phyloP scores from a whole-genome alignment of 2,113 vertebrate genomes.

The Xenopus laevis region DNA sequence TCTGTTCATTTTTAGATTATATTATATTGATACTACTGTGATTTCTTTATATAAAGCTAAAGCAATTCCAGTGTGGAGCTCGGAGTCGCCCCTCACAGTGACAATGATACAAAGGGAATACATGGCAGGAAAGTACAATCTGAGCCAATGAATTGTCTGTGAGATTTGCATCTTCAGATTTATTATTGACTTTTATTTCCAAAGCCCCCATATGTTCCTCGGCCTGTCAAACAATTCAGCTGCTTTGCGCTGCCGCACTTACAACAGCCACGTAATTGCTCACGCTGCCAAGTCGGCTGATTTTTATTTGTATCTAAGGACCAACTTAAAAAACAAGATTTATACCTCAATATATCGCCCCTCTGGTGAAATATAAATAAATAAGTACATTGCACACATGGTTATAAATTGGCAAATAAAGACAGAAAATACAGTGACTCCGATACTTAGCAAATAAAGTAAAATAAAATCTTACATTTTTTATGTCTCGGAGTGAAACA shows the following conservation, averaged over 20 bases:
- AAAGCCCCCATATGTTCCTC: too few species aligned
- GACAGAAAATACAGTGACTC: not conserved
- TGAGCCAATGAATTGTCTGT: too few species aligned
- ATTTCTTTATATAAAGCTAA: too few species aligned
- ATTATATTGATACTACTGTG: too few species aligned
- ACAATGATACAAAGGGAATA: too few species aligned
- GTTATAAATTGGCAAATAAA: not conserved
- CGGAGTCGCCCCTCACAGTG: too few species aligned
- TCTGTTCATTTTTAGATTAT: too few species aligned
- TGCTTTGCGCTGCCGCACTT: not conserved
- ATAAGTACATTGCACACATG: not conserved
- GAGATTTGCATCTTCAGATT: too few species aligned
- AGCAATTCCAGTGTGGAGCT: too few species aligned
- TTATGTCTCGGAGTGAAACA: not conserved
- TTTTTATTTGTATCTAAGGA: slow-evolving; percentile 3
- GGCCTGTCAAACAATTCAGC: not conserved
- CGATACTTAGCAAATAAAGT: too few species aligned
- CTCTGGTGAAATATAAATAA: slow-evolving; percentile 5
- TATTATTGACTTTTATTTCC: too few species aligned
- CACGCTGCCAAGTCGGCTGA: not conserved
- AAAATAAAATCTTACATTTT: not conserved
- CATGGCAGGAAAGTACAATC: too few species aligned
- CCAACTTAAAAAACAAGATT: slow-evolving; percentile 5
- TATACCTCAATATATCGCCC: not conserved
- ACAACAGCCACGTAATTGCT: not conserved